These are phyloP conservation scores for Dioctria rufipes DNA, from an alignment of 2,888 invertebrate genomes.

Conservation along the genomic window DNA sequence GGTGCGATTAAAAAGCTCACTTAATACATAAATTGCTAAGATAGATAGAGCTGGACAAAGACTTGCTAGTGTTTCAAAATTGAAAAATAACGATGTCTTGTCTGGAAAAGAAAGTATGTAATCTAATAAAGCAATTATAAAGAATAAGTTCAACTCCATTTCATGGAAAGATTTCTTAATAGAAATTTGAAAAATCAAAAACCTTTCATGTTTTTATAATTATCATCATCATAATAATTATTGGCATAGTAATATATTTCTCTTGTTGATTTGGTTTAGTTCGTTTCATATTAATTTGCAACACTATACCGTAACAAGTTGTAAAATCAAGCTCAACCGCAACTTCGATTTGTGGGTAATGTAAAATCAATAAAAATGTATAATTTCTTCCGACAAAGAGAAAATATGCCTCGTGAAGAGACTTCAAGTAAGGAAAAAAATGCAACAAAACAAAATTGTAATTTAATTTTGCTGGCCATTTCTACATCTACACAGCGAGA, in stretches of 20 bases:
- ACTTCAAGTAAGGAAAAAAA: background rate
- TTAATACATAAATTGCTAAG: background rate
- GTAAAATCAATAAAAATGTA: slow-evolving; percentile 36
- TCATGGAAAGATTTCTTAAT: background rate
- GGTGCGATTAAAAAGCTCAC: background rate
- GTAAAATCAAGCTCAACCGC: slow-evolving; percentile 47
- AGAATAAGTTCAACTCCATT: no score
- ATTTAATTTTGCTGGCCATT: background rate
- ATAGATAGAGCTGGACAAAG: background rate
- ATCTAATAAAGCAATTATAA: background rate
- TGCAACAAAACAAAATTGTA: background rate
- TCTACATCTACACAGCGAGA: background rate
- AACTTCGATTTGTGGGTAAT: slow-evolving; percentile 36
- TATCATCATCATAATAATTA: slow-evolving; percentile 6
- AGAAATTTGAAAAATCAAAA: background rate
- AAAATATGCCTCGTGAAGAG: background rate
- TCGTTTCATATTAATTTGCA: slow-evolving; percentile 43
- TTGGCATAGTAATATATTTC: slow-evolving; percentile 8
- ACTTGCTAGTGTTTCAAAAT: background rate
- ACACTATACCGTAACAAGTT: slow-evolving; percentile 44
- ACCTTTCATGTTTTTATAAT: slow-evolving; percentile 12
- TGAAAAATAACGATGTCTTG: background rate
- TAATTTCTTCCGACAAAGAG: slow-evolving; percentile 48
- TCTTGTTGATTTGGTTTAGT: slow-evolving; percentile 34
- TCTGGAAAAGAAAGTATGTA: background rate